phyloP scores from a whole-genome alignment of 2,113 vertebrate genomes.

The Vireo altiloquus region DNA sequence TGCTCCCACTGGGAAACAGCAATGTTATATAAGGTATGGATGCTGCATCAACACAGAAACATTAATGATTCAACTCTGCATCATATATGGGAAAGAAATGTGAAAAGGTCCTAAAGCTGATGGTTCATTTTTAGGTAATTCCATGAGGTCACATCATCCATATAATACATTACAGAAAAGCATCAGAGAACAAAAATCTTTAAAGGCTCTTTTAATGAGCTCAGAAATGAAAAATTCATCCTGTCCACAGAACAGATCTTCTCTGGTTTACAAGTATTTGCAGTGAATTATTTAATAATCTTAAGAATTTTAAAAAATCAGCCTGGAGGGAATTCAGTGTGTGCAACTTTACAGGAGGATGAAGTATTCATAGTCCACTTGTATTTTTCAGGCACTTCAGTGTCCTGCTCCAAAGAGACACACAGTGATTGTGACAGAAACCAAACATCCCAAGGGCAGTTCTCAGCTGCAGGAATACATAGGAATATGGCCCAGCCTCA shows the following conservation, averaged over 20 bases:
- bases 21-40: fast-evolving
- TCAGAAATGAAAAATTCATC: background rate
- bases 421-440: background rate
- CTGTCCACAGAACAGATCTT: background rate
- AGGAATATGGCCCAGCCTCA: background rate
- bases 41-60: background rate
- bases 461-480: background rate
- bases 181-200: background rate
- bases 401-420: background rate
- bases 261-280: background rate
- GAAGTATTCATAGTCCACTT: background rate
- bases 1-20: background rate
- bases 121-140: background rate
- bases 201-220: background rate
- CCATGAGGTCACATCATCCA: background rate
- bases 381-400: background rate
- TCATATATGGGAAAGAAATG: background rate
- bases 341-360: background rate
- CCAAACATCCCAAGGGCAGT: background rate
- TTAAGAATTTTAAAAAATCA: background rate
- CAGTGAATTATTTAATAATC: background rate
- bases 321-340: background rate
- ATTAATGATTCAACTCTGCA: background rate
- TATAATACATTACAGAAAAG: background rate
- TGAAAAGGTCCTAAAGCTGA: background rate